Conservation (phyloP, 1,140 invertebrate species). For the Pseudobourletiella spinata region DNA sequence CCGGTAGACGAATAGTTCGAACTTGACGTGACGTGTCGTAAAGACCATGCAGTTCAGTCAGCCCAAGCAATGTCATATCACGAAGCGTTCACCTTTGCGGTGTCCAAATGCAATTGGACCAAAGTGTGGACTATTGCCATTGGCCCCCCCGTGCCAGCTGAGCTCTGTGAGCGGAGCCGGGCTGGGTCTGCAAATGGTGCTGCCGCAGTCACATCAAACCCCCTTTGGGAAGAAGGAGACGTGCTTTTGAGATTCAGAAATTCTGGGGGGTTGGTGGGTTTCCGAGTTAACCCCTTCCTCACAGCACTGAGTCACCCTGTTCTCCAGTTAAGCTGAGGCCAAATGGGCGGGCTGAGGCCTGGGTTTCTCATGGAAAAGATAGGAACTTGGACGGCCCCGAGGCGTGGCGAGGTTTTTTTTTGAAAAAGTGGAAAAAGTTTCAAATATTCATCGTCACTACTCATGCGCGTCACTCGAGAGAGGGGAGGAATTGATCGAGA, state of each 20-base stretch:
- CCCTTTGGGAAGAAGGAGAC: too few species aligned
- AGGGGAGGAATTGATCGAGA: neutral
- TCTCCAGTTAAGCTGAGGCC: too few species aligned
- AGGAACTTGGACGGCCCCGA: neutral
- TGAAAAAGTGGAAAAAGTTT: neutral
- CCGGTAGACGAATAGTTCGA: neutral
- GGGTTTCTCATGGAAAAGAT: neutral
- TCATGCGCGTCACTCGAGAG: neutral
- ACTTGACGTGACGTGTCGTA: slow-evolving; percentile 2
- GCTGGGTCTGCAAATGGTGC: too few species aligned
- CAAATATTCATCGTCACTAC: neutral
- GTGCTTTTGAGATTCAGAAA: too few species aligned
- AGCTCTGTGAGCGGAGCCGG: neutral
- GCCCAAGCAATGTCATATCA: neutral
- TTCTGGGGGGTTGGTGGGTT: too few species aligned
- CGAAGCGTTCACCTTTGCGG: slow-evolving; percentile 3
- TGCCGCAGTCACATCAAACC: too few species aligned
- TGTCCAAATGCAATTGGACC: neutral
- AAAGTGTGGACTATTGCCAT: too few species aligned
- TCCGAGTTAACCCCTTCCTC: too few species aligned
- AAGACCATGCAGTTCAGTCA: neutral
- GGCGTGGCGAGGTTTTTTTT: neutral
- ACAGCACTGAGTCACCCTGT: too few species aligned
- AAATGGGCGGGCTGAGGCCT: neutral
- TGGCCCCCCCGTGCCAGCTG: neutral